Percentiles rank a stretch among this genome's conserved stretches.
These are phyloP conservation scores for Hypotaenidia okinawae DNA, from an alignment of 2,797 vertebrate genomes.

Conservation along the genomic window DNA sequence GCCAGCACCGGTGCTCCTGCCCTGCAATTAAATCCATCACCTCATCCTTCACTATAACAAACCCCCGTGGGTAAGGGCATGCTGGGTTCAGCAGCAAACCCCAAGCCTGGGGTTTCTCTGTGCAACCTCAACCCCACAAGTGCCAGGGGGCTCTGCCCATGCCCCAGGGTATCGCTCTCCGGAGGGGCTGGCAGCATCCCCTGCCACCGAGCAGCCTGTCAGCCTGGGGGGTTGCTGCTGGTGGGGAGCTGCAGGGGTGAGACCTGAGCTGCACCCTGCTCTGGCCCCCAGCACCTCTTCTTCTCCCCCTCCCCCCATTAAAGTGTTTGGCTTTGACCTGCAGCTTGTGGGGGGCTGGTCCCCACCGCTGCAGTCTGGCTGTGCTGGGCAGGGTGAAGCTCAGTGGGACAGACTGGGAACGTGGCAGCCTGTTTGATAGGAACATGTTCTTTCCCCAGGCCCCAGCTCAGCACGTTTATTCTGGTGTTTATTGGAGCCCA, in stretches of 20 bases:
- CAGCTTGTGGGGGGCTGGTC: neutral
- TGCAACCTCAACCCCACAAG: neutral
- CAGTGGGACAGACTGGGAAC: neutral
- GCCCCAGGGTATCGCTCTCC: neutral
- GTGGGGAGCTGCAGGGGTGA: neutral
- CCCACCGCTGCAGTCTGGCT: neutral
- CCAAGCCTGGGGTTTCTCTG: neutral
- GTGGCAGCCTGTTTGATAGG: neutral
- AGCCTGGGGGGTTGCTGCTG: neutral
- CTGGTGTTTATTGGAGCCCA: neutral
- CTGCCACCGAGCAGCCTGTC: rapidly evolving
- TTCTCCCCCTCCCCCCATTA: too few species aligned
- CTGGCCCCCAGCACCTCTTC: neutral
- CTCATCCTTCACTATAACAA: neutral
- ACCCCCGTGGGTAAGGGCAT: neutral
- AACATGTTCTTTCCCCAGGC: neutral
- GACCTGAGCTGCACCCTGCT: neutral
- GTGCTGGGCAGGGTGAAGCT: neutral
- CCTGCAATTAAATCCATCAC: neutral
- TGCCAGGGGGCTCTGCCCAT: neutral
- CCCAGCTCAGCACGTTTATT: neutral
- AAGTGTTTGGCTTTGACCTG: neutral
- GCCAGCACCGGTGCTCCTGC: neutral
- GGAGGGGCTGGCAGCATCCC: neutral
- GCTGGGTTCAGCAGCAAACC: neutral